These are phyloP conservation scores for Cephalopholis sonnerati DNA, from an alignment of 2,113 vertebrate species.

Conservation along the genomic window DNA sequence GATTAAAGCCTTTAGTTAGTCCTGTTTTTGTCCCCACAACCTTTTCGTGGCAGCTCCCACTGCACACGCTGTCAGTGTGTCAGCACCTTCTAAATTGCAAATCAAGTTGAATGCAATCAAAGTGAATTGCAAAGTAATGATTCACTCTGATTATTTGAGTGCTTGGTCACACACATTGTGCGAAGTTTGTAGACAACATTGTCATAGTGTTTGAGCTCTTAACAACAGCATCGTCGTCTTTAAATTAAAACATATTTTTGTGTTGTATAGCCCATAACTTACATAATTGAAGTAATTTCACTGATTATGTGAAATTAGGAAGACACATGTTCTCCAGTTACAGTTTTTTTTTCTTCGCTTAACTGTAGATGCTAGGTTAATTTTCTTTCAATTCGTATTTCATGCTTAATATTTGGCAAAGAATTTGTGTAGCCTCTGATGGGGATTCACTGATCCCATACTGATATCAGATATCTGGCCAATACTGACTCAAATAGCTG, in stretches of 20 bases:
- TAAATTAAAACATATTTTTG: background rate
- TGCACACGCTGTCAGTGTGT: background rate
- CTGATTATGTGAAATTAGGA: background rate
- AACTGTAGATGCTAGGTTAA: background rate
- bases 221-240: background rate
- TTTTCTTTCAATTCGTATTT: background rate
- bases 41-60: background rate
- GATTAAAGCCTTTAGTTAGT: background rate
- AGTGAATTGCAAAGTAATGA: conserved; percentile 31
- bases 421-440: background rate
- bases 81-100: conserved; percentile 28
- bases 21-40: background rate
- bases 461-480: too few species aligned
- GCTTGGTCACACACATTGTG: conserved; percentile 20
- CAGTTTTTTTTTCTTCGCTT: background rate
- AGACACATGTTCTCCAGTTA: background rate
- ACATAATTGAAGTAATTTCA: background rate
- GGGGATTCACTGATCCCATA: too few species aligned
- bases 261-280: background rate
- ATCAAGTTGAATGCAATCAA: conserved; percentile 39
- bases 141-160: conserved; percentile 3
- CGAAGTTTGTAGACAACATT: background rate
- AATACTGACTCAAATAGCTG: too few species aligned
- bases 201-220: background rate
- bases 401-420: background rate